phyloP scores from a whole-genome alignment of 2,888 invertebrate genomes.

The Eupithecia subfuscata region DNA sequence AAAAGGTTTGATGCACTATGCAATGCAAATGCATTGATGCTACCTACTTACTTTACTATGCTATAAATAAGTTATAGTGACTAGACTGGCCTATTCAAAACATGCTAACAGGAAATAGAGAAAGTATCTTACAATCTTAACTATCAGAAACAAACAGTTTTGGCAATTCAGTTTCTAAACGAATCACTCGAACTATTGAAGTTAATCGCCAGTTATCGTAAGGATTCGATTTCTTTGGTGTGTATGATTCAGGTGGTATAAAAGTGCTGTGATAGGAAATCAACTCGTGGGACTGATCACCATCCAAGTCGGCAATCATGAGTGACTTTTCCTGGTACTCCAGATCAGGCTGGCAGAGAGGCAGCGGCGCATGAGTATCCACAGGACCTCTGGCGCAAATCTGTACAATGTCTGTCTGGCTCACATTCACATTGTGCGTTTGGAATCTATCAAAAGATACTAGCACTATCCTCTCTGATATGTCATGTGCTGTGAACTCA shows the following conservation, averaged over 20 bases:
- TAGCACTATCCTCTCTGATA: slow-evolving; percentile 89
- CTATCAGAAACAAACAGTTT: slow-evolving; percentile 85
- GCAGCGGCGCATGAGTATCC: slow-evolving; percentile 61
- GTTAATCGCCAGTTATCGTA: slow-evolving; percentile 85
- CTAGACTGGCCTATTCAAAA: slow-evolving; percentile 57
- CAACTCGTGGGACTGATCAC: slow-evolving; percentile 90
- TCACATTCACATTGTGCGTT: slow-evolving; percentile 90
- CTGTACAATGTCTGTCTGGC: slow-evolving; percentile 90
- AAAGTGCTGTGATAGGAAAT: slow-evolving; percentile 90
- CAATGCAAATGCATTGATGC: slow-evolving; percentile 40
- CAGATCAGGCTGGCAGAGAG: slow-evolving; percentile 89
- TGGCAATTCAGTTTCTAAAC: slow-evolving; percentile 89
- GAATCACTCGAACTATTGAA: slow-evolving; percentile 87
- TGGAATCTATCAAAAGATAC: slow-evolving; percentile 90
- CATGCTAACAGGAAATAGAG: slow-evolving; percentile 46
- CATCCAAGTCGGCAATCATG: slow-evolving; percentile 89
- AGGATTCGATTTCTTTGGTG: slow-evolving; percentile 66
- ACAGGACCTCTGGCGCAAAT: slow-evolving; percentile 84
- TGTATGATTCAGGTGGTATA: slow-evolving; percentile 70
- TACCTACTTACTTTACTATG: slow-evolving; percentile 19
- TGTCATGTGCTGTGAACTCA: slow-evolving; percentile 81
- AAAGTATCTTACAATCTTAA: slow-evolving; percentile 45
- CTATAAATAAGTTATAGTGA: slow-evolving; percentile 44
- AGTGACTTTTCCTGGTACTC: slow-evolving; percentile 89
- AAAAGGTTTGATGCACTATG: slow-evolving; percentile 43